Evolutionary conservation across 1,140 invertebrate species (phyloP), one percentile per base, ranked within the genome.

Genomic region (Lepidurus apus): DNA sequence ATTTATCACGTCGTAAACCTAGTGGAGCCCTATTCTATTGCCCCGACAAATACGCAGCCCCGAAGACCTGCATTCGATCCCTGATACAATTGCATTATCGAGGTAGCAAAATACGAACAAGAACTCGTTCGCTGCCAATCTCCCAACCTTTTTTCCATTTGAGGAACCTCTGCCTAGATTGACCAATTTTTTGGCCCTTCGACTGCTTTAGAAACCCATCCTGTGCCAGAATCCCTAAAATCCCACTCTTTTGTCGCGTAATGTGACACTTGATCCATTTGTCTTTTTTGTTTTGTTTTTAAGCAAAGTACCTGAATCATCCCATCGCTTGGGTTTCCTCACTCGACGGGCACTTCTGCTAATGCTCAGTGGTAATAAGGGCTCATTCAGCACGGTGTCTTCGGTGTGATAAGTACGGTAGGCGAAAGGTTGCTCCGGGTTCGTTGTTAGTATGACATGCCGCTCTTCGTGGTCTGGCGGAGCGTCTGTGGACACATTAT

Each of bases 41-140:
- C 53, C 21, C 53, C 53, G 53, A 65, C 1, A 65, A 9, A 65
- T 65, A 65, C 53, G 53, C 53, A 65, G 53, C 53, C 53, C 17
- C 17, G 21, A 65, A 65, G 21, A 21, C 17, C 2, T 17, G 13
- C 13, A 13, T 47, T 47, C 17, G 17, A 13, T 7, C 53, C 53
- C 53, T 65, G 53, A 17, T 65, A 65, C 53, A 65, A 65, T 65
- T 65, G 53, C 53, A 65, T 65, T 65, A 65, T 21, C 53, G 17
- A 65, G 53, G 53, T 13, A 65, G 53, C 53, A 65, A n/a, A 13
- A 65, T 21, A 65, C 53, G 21, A 65, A 65, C 53, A 65, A 13
- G 17, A 13, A 11, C 21, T 65, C 53, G 53, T 5, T 65, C 53
- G 53, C 53, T 65, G 53, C 53, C 53, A 65, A 65, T 65, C 53